Evolutionary conservation across 2,888 invertebrate genomes (phyloP).

Genomic region (Rhingia campestris): DNA sequence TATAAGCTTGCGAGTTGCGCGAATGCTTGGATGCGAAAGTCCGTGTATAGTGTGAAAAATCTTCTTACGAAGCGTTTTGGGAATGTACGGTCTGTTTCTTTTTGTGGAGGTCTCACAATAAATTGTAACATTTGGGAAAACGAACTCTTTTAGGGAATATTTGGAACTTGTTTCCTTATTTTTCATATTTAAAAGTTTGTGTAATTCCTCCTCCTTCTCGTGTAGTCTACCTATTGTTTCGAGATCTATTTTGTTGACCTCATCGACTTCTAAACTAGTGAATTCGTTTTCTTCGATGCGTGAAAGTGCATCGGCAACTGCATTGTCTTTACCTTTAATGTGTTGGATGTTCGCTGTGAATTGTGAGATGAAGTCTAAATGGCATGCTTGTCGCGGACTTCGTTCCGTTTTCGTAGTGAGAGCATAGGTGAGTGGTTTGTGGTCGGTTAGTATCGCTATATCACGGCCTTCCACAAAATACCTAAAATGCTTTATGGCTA

Average conservation of each 20-base stretch:
- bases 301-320: conserved; percentile 9
- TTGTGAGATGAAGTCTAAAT: conserved; percentile 26
- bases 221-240: no score
- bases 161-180: background rate
- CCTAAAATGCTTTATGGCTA: no score
- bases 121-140: background rate
- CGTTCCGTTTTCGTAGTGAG: conserved; percentile 11
- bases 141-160: background rate
- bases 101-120: conserved; percentile 16
- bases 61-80: background rate
- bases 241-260: no score
- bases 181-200: no score
- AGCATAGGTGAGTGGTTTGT: conserved; percentile 13
- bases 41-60: conserved; percentile 10
- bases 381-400: conserved; percentile 3
- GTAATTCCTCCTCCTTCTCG: no score
- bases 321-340: conserved; percentile 13
- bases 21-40: conserved; percentile 31
- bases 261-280: no score
- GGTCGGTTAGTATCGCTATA: conserved; percentile 4
- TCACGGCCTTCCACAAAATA: background rate
- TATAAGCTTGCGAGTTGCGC: conserved; percentile 16
- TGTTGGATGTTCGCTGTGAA: conserved; percentile 16
- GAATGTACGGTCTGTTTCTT: background rate
- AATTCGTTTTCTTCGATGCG: no score